Evolutionary conservation across 2,888 invertebrate genomes (phyloP).

Genomic region (Rhagium mordax): DNA sequence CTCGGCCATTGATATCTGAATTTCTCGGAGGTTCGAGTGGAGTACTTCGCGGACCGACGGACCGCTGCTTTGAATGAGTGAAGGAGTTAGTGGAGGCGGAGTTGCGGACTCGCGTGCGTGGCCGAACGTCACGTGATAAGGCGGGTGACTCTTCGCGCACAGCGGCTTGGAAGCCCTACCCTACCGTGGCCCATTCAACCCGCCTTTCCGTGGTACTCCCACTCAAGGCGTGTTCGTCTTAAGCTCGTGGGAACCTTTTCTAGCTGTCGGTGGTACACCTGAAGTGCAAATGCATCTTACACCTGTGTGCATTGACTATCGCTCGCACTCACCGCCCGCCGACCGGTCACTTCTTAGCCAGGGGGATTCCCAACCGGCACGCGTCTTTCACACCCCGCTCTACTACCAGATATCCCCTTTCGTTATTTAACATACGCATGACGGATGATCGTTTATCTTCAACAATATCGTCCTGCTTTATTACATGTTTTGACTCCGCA

Average conservation of each 20-base stretch:
- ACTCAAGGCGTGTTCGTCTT: constrained; percentile 61
- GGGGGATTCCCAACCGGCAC: constrained; percentile 19
- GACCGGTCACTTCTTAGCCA: constrained; percentile 1
- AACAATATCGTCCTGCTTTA: constrained; percentile 44
- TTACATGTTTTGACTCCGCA: not conserved
- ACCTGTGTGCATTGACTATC: constrained; percentile 6
- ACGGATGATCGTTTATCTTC: constrained; percentile 46
- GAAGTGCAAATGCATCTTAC: constrained; percentile 38
- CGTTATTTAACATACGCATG: constrained; percentile 33
- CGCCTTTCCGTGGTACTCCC: constrained; percentile 64
- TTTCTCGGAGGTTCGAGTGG: constrained; percentile 38
- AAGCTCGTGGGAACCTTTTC: constrained; percentile 32
- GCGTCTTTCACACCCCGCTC: constrained; percentile 24
- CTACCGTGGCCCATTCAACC: constrained; percentile 52
- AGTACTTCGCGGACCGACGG: constrained; percentile 73
- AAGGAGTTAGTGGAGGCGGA: constrained; percentile 70
- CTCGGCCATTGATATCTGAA: constrained; percentile 76
- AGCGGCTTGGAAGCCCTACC: constrained; percentile 51
- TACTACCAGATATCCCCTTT: not conserved
- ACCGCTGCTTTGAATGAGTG: constrained; percentile 66
- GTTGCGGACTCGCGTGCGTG: constrained; percentile 73
- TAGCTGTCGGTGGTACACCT: constrained; percentile 40
- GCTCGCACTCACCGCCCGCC: constrained; percentile 6
- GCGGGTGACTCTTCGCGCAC: constrained; percentile 57
- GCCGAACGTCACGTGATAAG: constrained; percentile 69